These are phyloP conservation scores for Epinephelus lanceolatus DNA, from an alignment of 2,113 vertebrate species.

Conservation along the genomic window DNA sequence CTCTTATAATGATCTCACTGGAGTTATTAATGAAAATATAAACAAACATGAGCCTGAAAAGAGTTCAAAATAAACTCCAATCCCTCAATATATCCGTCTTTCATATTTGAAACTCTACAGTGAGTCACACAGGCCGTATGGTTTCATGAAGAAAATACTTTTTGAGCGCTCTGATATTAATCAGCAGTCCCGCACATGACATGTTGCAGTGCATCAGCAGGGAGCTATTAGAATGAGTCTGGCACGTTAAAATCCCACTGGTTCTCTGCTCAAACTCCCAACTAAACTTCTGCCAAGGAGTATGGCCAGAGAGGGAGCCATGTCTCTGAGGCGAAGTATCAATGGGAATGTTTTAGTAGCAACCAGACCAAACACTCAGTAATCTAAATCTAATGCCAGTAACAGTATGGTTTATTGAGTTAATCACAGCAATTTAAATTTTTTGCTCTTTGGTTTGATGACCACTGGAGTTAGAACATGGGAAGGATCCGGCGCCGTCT, in stretches of 20 bases:
- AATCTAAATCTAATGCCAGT: conserved; percentile 36
- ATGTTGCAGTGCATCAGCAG: conserved; percentile 28
- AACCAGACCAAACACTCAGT: conserved; percentile 57
- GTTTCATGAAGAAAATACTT: conserved; percentile 25
- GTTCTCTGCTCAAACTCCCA: conserved; percentile 34
- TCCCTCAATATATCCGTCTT: not conserved
- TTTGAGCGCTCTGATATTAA: conserved; percentile 7
- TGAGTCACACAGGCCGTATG: not conserved
- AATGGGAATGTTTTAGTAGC: conserved; percentile 56
- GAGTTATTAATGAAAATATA: not conserved
- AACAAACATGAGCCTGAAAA: not conserved
- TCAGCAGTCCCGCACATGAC: conserved; percentile 28
- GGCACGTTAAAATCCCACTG: conserved; percentile 42
- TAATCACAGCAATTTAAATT: conserved; percentile 10
- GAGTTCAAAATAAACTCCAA: not conserved
- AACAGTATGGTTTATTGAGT: conserved; percentile 31
- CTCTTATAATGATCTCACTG: not conserved
- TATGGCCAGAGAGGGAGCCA: conserved; percentile 26
- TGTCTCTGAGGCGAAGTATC: conserved; percentile 38
- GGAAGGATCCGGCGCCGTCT: not conserved
- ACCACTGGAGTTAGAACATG: not conserved
- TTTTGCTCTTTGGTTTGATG: conserved; percentile 10
- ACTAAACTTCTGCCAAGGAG: conserved; percentile 35
- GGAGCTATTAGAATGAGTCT: conserved; percentile 38
- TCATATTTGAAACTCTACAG: not conserved